Base-by-base conservation (phyloP, 1,140 invertebrate genomes). In the Lasaia peninsularis region DNA sequence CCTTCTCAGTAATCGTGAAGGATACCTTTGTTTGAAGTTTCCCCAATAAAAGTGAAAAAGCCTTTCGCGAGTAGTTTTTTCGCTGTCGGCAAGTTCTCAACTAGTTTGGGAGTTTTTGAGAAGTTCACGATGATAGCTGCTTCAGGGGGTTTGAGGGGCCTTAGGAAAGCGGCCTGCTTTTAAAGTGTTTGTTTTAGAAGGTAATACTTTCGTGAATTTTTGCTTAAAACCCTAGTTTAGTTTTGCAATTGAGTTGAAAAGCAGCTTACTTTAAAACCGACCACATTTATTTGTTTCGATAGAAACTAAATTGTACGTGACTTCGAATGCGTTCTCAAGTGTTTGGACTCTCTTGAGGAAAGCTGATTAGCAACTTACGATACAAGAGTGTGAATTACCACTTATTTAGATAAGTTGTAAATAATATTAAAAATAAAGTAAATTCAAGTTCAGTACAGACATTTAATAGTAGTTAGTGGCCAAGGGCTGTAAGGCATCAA, bases 11-110 rank as follows among this genome's bases (percentile, higher is more conserved):
- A 44, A 44, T 44, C 37, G 37, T 44, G 37, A 44, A 44, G 37
- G 37, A 44, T 44, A 44, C 37, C 37, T 44, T 44, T 44, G 18
- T 44, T 44, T 44, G 37, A 44, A 44, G 37, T 44, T 44, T 44
- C 37, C 37, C 37, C 18, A 44, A 44, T 44, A 44, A 44, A 44
- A 44, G 37, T 44, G 37, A 44, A 44, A 44, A 44, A 20, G 37
- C 37, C 37, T 44, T 44, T 44, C 35, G 37, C 37, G 18, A 44
- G 37, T 44, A 44, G 37, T 44, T 44, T 44, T 44, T 44, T 44
- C 37, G 37, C 37, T 44, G 37, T 44, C 37, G 37, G 37, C 37
- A 44, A 44, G 37, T 44, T 44, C 37, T 44, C 37, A 44, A 44
- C 37, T 44, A 44, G 37, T 44, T 44, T 44, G 37, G 37, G 37